Evolutionary conservation across 2,113 vertebrate species (phyloP).

Genomic region (Aegotheles bennettii): DNA sequence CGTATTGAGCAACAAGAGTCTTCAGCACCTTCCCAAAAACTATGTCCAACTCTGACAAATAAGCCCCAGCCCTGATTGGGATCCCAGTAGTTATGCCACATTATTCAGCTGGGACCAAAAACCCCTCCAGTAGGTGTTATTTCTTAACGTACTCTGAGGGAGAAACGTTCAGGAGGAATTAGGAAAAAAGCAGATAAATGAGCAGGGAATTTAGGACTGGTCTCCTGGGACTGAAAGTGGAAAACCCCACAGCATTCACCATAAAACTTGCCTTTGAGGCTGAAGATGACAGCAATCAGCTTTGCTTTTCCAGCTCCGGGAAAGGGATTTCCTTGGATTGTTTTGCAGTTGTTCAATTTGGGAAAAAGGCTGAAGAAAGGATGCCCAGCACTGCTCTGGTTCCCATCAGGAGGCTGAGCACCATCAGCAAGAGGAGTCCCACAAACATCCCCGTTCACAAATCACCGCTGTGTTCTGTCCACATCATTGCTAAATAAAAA

Average conservation of each 20-base stretch:
- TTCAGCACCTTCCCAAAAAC: background rate
- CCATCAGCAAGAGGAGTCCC: background rate
- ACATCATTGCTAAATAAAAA: background rate
- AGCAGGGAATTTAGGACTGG: background rate
- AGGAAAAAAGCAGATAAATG: background rate
- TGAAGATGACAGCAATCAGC: background rate
- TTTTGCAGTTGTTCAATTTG: accelerated
- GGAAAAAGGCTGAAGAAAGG: background rate
- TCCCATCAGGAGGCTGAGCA: background rate
- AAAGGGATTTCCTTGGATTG: background rate
- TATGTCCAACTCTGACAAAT: background rate
- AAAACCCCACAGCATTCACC: background rate
- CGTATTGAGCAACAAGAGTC: background rate
- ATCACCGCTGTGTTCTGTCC: background rate
- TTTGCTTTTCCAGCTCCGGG: background rate
- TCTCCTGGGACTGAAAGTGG: background rate
- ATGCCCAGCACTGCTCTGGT: background rate
- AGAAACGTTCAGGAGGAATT: background rate
- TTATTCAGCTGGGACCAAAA: background rate
- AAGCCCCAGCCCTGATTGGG: background rate
- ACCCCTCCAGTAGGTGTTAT: background rate
- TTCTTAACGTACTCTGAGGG: background rate
- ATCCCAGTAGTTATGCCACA: background rate
- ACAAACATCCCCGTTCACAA: background rate
- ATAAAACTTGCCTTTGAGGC: background rate